Evolutionary conservation across 2,113 vertebrate species (phyloP), one percentile per base, ranked within the genome.

Genomic region (Leptobrachium ailaonicum): DNA sequence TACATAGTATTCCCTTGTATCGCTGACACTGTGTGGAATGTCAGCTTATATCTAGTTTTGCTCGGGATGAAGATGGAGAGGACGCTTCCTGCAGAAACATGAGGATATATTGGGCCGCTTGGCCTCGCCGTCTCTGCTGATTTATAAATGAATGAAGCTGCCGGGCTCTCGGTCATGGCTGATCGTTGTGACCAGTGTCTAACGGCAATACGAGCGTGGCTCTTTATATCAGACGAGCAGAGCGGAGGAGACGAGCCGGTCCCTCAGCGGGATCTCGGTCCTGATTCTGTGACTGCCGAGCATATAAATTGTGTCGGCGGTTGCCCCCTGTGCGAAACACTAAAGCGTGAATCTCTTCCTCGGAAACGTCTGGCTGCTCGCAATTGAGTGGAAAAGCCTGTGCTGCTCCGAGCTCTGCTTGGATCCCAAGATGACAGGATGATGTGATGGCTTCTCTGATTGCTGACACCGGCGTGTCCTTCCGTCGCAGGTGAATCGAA

Each of bases 281-380:
- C 72, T 76, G 62, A 63, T 80, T 80, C 75, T 63, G 13, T 47
- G 71, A 58, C 82, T 71, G 82, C 77, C 80, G 73, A 76, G 82
- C 82, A 79, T 76, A 83, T 79, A 80, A 80, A 83, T 79, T 80
- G 82, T 83, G 82, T 71, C 82, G 80, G 66, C 50, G 75, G 82
- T 76, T 72, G 60, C 77, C 72, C 66, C 67, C 82, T 79, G 77
- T 76, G 77, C 69, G 79, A 83, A 83, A 79, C 79, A 66, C 44
- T 80, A 58, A 71, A 71, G 77, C 32, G 6, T 67, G 62, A 75
- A 71, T 71, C 72, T 71, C 73, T 10, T 41, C n/a, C 12, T 54
- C 41, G 68, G 66, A 78, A 80, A 71, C 71, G 41, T 76, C 47
- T 71, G 43, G 66, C 66, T 56, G 62, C 41, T 66, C 58, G 67